Evolutionary conservation across 2,888 invertebrate species (phyloP).

Genomic region (Volucella inflata): DNA sequence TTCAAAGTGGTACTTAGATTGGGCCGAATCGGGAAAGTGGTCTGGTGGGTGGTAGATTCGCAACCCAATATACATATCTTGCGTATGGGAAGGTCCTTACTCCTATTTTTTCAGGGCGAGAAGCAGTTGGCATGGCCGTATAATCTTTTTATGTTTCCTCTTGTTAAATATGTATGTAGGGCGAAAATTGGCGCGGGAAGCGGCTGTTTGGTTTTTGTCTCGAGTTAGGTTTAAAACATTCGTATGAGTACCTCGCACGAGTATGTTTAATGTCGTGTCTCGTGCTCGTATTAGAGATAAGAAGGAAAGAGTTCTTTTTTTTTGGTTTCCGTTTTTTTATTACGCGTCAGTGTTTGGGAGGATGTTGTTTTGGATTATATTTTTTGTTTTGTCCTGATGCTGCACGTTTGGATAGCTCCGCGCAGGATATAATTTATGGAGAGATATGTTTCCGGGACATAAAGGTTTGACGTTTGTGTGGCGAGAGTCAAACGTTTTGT

Average conservation of each 20-base stretch:
- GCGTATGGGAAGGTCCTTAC: conserved; percentile 39
- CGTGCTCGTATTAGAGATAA: conserved; percentile 70
- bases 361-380: neutral
- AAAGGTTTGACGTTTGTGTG: conserved; percentile 49
- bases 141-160: conserved; percentile 68
- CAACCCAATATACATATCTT: conserved; percentile 8
- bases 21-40: neutral
- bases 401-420: conserved; percentile 29
- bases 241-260: too few species aligned
- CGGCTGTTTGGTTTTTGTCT: conserved; percentile 69
- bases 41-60: conserved; percentile 31
- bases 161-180: conserved; percentile 62
- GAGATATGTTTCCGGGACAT: conserved; percentile 56
- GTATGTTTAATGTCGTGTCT: conserved; percentile 17
- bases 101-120: conserved; percentile 3
- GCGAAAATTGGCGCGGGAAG: neutral
- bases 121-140: conserved; percentile 57
- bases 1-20: conserved; percentile 68
- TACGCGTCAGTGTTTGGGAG: conserved; percentile 29
- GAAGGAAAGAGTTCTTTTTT: conserved; percentile 62
- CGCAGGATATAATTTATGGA: conserved; percentile 61
- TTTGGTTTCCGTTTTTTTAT: conserved; percentile 31
- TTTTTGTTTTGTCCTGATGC: conserved; percentile 30
- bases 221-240: conserved; percentile 65
- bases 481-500: conserved; percentile 38